Evolutionary conservation across 2,888 invertebrate species (phyloP).

Genomic region (Megastigmus dorsalis): DNA sequence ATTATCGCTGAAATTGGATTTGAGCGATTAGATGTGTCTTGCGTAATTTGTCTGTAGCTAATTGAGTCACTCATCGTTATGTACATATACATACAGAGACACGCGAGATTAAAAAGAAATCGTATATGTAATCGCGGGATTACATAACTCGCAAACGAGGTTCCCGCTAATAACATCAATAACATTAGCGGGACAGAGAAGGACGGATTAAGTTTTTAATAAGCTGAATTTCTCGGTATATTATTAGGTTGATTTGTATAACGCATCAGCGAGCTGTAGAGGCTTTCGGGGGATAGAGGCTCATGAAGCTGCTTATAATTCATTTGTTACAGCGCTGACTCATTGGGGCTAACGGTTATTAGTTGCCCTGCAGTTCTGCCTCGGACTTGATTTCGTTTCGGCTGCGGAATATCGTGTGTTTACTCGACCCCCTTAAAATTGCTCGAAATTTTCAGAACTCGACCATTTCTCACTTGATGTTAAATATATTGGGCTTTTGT

Average conservation of each 20-base stretch:
- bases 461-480: too few species aligned
- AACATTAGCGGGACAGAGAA: neutral
- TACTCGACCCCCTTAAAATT: too few species aligned
- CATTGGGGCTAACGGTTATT: neutral
- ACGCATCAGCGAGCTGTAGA: neutral
- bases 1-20: constrained; percentile 40
- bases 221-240: constrained; percentile 1
- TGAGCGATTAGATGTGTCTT: constrained; percentile 33
- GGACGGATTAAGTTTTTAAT: constrained; percentile 1
- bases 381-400: too few species aligned
- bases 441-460: too few species aligned
- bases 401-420: too few species aligned
- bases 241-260: constrained; percentile 3
- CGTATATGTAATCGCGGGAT: neutral
- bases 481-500: too few species aligned
- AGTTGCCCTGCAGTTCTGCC: too few species aligned
- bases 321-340: constrained; percentile 27
- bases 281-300: too few species aligned
- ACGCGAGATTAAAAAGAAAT: constrained; percentile 40
- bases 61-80: constrained; percentile 42
- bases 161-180: neutral
- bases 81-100: neutral
- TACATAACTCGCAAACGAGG: constrained; percentile 25
- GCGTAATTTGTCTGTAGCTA: constrained; percentile 48
- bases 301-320: neutral